Conservation (phyloP, 2,113 vertebrate genomes). For the Condylura cristata region DNA sequence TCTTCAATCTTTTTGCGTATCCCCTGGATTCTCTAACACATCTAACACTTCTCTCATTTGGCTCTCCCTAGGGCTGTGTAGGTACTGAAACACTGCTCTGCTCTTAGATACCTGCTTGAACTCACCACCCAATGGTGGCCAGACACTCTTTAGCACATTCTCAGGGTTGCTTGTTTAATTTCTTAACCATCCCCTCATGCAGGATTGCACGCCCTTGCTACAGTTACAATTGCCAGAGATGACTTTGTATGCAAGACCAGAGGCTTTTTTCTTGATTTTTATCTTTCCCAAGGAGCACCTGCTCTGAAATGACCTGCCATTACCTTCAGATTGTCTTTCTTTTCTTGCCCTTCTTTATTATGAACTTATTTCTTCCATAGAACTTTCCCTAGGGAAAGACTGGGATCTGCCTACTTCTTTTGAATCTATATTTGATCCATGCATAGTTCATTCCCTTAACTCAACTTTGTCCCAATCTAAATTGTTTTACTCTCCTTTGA, state of each 20-base stretch:
- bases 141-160: not conserved
- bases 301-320: slow-evolving; percentile 22
- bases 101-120: not conserved
- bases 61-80: not conserved
- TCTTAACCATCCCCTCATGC: not conserved
- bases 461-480: not conserved
- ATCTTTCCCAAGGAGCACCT: not conserved
- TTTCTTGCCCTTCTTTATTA: not conserved
- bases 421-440: not conserved
- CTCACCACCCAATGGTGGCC: not conserved
- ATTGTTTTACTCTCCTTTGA: not conserved
- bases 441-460: not conserved
- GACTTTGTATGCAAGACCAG: slow-evolving; percentile 1
- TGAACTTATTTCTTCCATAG: not conserved
- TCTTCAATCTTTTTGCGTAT: not conserved
- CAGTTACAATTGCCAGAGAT: not conserved
- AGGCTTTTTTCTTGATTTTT: slow-evolving; percentile 24
- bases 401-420: not conserved
- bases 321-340: not conserved
- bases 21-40: not conserved
- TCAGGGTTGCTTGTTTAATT: not conserved
- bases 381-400: not conserved
- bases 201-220: not conserved
- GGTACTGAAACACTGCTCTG: not conserved
- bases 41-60: not conserved